phyloP scores from a whole-genome alignment of 2,888 invertebrate genomes.

The Agrochola litura region DNA sequence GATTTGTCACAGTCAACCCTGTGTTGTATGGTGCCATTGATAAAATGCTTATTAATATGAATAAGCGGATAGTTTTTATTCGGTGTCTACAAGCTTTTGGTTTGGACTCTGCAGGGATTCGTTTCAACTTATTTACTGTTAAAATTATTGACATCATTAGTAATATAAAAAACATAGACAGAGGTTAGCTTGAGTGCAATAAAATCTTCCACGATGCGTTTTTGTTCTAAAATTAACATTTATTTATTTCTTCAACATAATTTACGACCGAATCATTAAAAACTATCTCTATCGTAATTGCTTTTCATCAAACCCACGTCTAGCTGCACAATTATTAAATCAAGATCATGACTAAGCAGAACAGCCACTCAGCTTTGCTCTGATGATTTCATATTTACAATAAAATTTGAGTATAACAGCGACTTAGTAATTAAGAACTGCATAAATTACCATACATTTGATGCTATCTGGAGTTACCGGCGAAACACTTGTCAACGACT shows the following conservation, averaged over 20 bases:
- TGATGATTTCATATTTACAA: constrained; percentile 59
- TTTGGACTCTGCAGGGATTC: not conserved
- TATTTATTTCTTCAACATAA: not conserved
- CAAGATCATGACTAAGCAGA: constrained; percentile 51
- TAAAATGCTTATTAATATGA: constrained; percentile 50
- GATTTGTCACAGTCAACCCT: constrained; percentile 72
- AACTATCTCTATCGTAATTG: constrained; percentile 32
- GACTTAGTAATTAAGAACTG: constrained; percentile 73
- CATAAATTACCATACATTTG: constrained; percentile 75
- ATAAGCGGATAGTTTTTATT: constrained; percentile 46
- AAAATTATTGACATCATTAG: not conserved
- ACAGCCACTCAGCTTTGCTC: constrained; percentile 38
- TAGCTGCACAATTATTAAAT: constrained; percentile 44
- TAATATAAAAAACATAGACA: not conserved
- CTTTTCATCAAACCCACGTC: constrained; percentile 31
- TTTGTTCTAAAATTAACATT: constrained; percentile 17
- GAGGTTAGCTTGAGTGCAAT: too few species aligned
- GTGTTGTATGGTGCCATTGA: constrained; percentile 59
- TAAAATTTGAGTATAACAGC: constrained; percentile 58
- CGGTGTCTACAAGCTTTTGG: constrained; percentile 6
- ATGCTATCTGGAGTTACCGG: constrained; percentile 71
- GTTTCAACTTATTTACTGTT: not conserved
- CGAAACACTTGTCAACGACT: constrained; percentile 71
- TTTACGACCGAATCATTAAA: constrained; percentile 14
- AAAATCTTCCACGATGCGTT: too few species aligned